Conservation (phyloP, 2,113 vertebrate genomes). For the Megaceryle maxima region DNA sequence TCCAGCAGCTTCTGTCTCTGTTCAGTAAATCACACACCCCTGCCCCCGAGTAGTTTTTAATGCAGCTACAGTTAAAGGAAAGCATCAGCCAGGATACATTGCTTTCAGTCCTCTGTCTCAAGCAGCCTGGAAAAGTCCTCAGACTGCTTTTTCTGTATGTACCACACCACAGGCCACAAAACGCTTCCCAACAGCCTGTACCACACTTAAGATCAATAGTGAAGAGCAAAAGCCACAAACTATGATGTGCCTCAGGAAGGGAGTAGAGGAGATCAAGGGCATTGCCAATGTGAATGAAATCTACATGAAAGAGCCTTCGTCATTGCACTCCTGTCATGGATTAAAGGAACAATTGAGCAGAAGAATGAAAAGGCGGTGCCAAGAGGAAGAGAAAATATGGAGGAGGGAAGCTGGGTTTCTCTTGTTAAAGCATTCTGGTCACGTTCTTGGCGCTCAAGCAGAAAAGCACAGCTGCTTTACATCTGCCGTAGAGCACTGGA, state of each 20-base stretch:
- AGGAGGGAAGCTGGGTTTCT: conserved; percentile 36
- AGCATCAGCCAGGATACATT: background rate
- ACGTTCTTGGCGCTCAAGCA: conserved; percentile 46
- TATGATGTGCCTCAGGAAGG: conserved; percentile 17
- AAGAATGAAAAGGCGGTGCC: conserved; percentile 46
- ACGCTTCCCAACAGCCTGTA: background rate
- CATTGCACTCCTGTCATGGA: background rate
- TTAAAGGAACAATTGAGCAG: conserved; percentile 54
- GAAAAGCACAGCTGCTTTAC: conserved; percentile 59
- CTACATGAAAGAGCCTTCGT: conserved; percentile 18
- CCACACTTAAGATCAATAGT: conserved; percentile 2
- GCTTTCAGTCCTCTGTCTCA: background rate
- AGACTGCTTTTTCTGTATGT: background rate
- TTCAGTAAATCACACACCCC: background rate
- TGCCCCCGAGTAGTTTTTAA: background rate
- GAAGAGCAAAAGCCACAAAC: conserved; percentile 36
- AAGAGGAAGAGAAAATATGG: conserved; percentile 50
- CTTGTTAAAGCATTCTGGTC: conserved; percentile 44
- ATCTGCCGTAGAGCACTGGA: conserved; percentile 47
- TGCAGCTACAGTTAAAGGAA: background rate
- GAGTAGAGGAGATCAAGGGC: conserved; percentile 39
- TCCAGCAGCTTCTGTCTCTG: background rate
- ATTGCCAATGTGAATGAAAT: conserved; percentile 23
- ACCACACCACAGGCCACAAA: conserved; percentile 6
- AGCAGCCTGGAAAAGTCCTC: background rate